Evolutionary conservation across 2,888 invertebrate species (phyloP), one percentile per base, ranked within the genome.

Genomic region (Nemotelus pantherinus): DNA sequence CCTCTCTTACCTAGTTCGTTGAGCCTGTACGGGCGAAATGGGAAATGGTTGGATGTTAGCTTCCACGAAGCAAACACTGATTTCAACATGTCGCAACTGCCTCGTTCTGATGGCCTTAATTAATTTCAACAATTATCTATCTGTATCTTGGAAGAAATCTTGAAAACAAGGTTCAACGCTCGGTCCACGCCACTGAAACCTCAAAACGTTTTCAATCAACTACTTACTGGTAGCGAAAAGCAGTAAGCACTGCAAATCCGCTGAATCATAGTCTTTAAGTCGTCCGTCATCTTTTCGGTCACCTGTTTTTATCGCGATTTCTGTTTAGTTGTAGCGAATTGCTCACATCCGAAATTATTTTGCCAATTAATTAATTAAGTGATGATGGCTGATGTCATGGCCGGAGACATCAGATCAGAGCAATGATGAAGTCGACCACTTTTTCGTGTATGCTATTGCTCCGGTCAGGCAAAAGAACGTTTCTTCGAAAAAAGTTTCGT

Each of bases 331-430:
- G 39, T 4, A 25, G 50, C 39, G 44, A 71, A n/a, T 55, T 53
- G 55, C 53, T 5, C 43, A 3, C 55, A 55, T n/a, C 55, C 41
- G 9, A 60, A 72, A 58, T 58, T 47, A 68, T 68, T 68, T 58
- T 25, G n/a, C 25, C 57, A 72, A 72, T 72, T 72, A 72, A 72
- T 72, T 58, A 72, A 72, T 72, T 57, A 58, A 58, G 45, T 58
- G 10, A 55, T 57, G 58, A 72, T 57, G 58, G 25, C 45, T n/a
- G 50, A 68, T 68, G 68, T 68, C 25, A 43, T 48, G 5, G 41
- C 48, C 39, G 48, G 3, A 63, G 3, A 63, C 5, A 63, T 25
- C 39, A 63, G 39, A 63, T 63, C 43, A 43, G 43, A 25, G 25
- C 25, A 25, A 25, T 25, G 25, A 25, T 25, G 25, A 25, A 25